Percentiles rank a stretch among this genome's conserved stretches.
Conservation (phyloP, 2,113 vertebrate genomes). For the Atractosteus spatula region DNA sequence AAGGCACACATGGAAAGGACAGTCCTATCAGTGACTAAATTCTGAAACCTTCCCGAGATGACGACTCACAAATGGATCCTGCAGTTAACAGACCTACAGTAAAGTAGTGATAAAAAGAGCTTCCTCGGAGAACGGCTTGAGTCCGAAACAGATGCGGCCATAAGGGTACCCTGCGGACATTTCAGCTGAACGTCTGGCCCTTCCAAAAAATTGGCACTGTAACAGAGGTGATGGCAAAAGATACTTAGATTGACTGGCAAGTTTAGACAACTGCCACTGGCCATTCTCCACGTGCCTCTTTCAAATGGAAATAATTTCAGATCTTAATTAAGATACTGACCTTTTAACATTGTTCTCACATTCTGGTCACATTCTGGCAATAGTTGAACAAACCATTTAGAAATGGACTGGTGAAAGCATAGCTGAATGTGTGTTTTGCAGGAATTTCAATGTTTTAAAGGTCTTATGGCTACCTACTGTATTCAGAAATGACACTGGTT, state of each 20-base stretch:
- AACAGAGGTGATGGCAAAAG: background rate
- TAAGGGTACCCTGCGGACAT: background rate
- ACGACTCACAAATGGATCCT: background rate
- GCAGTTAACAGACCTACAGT: background rate
- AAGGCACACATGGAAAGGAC: too few relatives aligned
- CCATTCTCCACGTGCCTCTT: background rate
- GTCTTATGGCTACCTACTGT: too few relatives aligned
- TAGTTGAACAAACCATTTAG: too few relatives aligned
- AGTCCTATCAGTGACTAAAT: too few relatives aligned
- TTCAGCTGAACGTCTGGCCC: background rate
- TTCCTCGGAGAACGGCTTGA: too few relatives aligned
- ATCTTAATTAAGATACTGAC: background rate
- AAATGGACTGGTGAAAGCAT: too few relatives aligned
- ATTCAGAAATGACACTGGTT: too few relatives aligned
- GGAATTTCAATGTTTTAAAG: too few relatives aligned
- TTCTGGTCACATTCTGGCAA: background rate
- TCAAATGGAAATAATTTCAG: background rate
- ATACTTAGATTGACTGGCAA: background rate
- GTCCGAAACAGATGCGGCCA: background rate
- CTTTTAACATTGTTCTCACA: background rate
- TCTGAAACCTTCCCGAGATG: too few relatives aligned
- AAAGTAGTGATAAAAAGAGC: too few relatives aligned
- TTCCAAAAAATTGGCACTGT: background rate
- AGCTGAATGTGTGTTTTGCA: too few relatives aligned
- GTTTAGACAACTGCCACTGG: constrained; percentile 7